phyloP scores from a whole-genome alignment of 2,113 vertebrate genomes.

The Apodemus speciosus region DNA sequence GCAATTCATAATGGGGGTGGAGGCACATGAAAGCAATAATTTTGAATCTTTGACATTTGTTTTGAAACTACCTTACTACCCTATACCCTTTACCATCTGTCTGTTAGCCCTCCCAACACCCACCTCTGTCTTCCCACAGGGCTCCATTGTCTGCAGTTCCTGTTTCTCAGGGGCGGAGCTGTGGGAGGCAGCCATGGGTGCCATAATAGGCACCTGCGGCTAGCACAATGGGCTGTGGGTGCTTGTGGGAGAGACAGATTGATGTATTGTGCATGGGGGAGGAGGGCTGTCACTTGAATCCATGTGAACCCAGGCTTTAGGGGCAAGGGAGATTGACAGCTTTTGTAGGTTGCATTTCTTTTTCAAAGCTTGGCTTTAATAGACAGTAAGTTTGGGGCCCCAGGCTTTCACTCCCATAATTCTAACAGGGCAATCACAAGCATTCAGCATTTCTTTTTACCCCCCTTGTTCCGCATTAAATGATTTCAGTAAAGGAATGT shows the following conservation, averaged over 20 bases:
- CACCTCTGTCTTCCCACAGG: constrained; percentile 92
- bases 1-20: constrained; percentile 44
- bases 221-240: constrained; percentile 95
- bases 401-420: constrained; percentile 89
- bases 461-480: constrained; percentile 97
- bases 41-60: constrained; percentile 56
- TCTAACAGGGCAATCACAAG: constrained; percentile 89
- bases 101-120: constrained; percentile 84
- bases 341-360: constrained; percentile 95
- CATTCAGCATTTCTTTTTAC: constrained; percentile 88
- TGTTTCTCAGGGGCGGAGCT: constrained; percentile 92
- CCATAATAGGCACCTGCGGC: constrained; percentile 98
- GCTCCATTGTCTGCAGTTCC: constrained; percentile 94
- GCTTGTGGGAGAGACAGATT: constrained; percentile 97
- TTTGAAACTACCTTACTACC: constrained; percentile 77
- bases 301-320: constrained; percentile 98
- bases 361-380: constrained; percentile 98
- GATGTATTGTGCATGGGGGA: constrained; percentile 96
- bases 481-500: constrained; percentile 97
- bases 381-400: constrained; percentile 95
- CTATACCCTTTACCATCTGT: constrained; percentile 83
- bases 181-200: constrained; percentile 91
- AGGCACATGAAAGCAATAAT: constrained; percentile 72
- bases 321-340: constrained; percentile 97
- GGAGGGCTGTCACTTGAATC: constrained; percentile 97